These are phyloP conservation scores for Ctenosaura bakeri DNA, from an alignment of 2,797 vertebrate genomes.

Conservation along the genomic window DNA sequence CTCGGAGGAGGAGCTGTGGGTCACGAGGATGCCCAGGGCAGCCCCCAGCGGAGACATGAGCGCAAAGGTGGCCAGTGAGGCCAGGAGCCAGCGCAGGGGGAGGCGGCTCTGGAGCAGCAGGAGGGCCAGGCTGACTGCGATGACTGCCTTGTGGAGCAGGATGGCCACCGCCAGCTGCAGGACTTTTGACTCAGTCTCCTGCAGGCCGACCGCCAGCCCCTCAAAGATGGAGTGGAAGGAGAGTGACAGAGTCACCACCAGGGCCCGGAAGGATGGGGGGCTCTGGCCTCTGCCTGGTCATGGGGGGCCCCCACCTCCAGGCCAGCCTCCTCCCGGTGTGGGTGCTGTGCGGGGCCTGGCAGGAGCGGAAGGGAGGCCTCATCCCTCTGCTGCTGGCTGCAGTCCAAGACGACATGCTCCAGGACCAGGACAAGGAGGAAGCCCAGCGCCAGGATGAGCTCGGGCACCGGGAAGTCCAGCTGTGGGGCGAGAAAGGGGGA, in stretches of 20 bases:
- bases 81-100: slow-evolving; percentile 75
- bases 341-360: background rate
- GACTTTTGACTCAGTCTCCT: slow-evolving; percentile 83
- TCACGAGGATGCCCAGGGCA: slow-evolving; percentile 84
- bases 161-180: slow-evolving; percentile 88
- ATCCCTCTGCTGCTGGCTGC: slow-evolving; percentile 15
- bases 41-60: slow-evolving; percentile 88
- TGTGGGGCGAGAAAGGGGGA: background rate
- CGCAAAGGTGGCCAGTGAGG: slow-evolving; percentile 82
- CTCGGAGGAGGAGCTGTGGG: slow-evolving; percentile 58
- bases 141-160: slow-evolving; percentile 88
- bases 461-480: slow-evolving; percentile 50
- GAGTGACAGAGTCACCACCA: slow-evolving; percentile 83
- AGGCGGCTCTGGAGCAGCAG: slow-evolving; percentile 85
- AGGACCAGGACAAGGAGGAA: slow-evolving; percentile 56
- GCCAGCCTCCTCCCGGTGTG: background rate
- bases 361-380: slow-evolving; percentile 42
- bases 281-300: background rate
- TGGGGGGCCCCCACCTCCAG: background rate
- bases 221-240: slow-evolving; percentile 89
- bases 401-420: slow-evolving; percentile 54
- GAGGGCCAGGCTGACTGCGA: slow-evolving; percentile 84
- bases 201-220: slow-evolving; percentile 89
- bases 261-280: slow-evolving; percentile 27
- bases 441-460: slow-evolving; percentile 53